These are phyloP conservation scores for Vulpes vulpes DNA, from an alignment of 2,113 vertebrate genomes.

Conservation along the genomic window DNA sequence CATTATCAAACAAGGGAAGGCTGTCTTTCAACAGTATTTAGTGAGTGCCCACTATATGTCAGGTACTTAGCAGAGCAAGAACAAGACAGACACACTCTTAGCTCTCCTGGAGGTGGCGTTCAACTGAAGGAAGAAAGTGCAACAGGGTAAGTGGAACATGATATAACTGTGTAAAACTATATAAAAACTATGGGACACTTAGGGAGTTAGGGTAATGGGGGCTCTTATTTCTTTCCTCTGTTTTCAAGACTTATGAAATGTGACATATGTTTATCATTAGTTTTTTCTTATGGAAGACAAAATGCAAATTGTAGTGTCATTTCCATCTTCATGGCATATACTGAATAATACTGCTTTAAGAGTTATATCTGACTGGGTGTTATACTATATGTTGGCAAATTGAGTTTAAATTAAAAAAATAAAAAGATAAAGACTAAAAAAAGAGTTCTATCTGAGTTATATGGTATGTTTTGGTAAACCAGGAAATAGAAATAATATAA, in stretches of 20 bases:
- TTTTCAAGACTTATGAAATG: background rate
- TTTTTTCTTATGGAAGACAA: background rate
- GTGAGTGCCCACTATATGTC: background rate
- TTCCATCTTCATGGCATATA: background rate
- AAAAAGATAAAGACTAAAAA: too few relatives aligned
- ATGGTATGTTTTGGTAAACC: background rate
- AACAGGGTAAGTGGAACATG: background rate
- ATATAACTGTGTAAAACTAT: background rate
- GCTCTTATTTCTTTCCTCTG: background rate
- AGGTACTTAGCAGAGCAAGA: background rate
- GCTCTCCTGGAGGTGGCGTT: background rate
- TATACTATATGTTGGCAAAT: too few relatives aligned
- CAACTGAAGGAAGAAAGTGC: background rate
- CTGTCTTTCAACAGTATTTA: background rate
- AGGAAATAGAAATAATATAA: conserved; percentile 4
- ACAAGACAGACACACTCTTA: background rate
- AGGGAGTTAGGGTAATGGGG: background rate
- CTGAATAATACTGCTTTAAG: background rate
- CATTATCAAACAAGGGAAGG: background rate
- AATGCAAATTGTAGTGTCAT: conserved; percentile 12
- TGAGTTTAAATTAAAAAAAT: too few relatives aligned
- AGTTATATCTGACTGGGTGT: background rate
- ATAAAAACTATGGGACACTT: background rate
- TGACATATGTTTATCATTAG: background rate
- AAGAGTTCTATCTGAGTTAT: background rate